These are phyloP conservation scores for Acanthococcus lagerstroemiae DNA, from an alignment of 2,888 invertebrate genomes.

Conservation along the genomic window DNA sequence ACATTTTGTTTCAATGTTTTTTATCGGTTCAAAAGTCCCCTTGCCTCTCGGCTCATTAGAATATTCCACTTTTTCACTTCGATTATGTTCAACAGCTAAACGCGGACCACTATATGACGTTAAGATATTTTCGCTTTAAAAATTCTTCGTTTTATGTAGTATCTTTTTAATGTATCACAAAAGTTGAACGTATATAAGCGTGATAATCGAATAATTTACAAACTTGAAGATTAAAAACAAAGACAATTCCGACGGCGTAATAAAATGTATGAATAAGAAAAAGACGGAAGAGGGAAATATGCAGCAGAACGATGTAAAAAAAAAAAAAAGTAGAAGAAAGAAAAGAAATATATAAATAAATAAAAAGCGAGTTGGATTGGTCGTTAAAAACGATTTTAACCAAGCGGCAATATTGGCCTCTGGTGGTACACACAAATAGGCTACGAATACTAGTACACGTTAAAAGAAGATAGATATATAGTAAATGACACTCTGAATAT, in stretches of 20 bases:
- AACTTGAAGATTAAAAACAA: conserved; percentile 3
- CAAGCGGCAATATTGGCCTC: conserved; percentile 27
- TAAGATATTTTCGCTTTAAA: neutral
- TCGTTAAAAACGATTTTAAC: conserved; percentile 22
- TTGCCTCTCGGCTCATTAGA: neutral
- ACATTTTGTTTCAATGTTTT: too few species aligned
- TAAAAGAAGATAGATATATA: conserved; percentile 9
- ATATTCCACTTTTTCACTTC: neutral
- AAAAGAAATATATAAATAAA: neutral
- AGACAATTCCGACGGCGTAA: neutral
- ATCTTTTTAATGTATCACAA: conserved; percentile 5
- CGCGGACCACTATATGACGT: neutral
- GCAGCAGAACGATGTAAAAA: neutral
- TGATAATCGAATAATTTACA: conserved; percentile 11
- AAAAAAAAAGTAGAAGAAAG: neutral
- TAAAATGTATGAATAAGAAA: neutral
- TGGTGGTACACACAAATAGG: conserved; percentile 19
- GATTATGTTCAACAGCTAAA: neutral
- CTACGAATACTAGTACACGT: neutral
- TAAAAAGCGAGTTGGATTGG: conserved; percentile 12
- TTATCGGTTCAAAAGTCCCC: too few species aligned
- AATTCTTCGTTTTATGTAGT: neutral
- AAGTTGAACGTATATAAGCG: neutral
- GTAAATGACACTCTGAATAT: conserved; percentile 29
- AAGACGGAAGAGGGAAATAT: neutral